A percentile compares a stretch with the other conserved stretches of the same genome.
Evolutionary conservation across 2,113 vertebrate species (phyloP).

Genomic region (Mastomys coucha): DNA sequence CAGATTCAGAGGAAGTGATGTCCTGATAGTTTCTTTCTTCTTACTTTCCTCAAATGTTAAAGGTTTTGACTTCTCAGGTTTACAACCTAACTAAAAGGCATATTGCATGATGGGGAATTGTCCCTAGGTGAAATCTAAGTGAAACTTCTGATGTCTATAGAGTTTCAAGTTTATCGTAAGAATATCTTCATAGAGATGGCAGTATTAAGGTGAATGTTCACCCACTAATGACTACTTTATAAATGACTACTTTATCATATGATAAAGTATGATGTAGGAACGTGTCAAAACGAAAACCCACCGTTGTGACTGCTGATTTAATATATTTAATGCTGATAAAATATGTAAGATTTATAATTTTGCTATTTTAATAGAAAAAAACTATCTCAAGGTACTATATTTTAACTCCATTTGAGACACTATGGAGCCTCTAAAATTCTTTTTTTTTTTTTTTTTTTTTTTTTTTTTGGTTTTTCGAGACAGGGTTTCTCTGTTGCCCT

Average conservation of each 20-base stretch:
- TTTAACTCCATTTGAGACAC: background rate
- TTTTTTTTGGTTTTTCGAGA: no score
- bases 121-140: background rate
- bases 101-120: background rate
- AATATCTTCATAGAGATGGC: background rate
- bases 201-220: background rate
- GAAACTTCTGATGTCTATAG: background rate
- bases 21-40: background rate
- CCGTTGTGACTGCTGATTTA: background rate
- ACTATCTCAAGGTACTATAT: background rate
- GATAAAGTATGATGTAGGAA: background rate
- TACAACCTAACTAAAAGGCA: background rate
- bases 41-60: background rate
- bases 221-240: background rate
- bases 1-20: background rate
- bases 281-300: background rate
- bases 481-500: no score
- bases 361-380: background rate
- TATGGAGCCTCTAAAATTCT: rapidly evolving
- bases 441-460: no score
- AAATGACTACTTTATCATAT: background rate
- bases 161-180: background rate
- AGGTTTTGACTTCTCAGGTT: background rate
- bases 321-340: background rate
- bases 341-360: background rate